Conservation (phyloP, 2,113 vertebrate genomes). For the Bambusicola thoracicus region DNA sequence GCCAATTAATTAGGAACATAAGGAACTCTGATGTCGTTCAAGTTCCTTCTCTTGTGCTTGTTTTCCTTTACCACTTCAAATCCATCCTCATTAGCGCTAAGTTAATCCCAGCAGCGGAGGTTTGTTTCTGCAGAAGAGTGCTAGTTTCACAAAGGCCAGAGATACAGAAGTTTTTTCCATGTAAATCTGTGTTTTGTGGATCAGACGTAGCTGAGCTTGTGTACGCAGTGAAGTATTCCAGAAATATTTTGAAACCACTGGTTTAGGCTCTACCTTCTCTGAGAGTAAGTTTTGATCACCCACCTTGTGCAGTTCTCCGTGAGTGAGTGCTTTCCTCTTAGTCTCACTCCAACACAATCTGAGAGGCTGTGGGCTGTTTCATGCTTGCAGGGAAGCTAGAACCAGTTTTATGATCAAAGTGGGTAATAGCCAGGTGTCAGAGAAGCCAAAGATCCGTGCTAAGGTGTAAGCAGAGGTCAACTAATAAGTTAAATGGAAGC, state of each 20-base stretch:
- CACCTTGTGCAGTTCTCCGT: fast-evolving
- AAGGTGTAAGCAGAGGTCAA: not conserved
- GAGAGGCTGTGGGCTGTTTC: not conserved
- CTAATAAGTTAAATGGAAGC: not conserved
- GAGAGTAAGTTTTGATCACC: not conserved
- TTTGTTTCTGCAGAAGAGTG: not conserved
- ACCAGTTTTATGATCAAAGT: not conserved
- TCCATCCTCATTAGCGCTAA: not conserved
- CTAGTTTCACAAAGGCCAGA: not conserved
- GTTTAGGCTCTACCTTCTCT: not conserved
- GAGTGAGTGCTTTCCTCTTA: not conserved
- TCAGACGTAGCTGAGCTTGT: not conserved
- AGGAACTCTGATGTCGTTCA: not conserved
- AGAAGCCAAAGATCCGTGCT: not conserved
- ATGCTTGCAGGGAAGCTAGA: not conserved
- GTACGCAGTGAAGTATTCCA: not conserved
- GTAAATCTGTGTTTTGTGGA: not conserved
- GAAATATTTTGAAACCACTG: not conserved
- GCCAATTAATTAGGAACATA: not conserved
- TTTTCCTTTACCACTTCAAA: not conserved
- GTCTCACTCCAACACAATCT: fast-evolving
- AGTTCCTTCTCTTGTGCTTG: not conserved
- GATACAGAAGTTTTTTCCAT: not conserved
- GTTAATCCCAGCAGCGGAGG: not conserved
- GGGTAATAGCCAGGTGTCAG: not conserved